Percentiles rank a stretch among this genome's conserved stretches.
phyloP scores from a whole-genome alignment of 2,797 vertebrate genomes.

The Manis crassicaudata region DNA sequence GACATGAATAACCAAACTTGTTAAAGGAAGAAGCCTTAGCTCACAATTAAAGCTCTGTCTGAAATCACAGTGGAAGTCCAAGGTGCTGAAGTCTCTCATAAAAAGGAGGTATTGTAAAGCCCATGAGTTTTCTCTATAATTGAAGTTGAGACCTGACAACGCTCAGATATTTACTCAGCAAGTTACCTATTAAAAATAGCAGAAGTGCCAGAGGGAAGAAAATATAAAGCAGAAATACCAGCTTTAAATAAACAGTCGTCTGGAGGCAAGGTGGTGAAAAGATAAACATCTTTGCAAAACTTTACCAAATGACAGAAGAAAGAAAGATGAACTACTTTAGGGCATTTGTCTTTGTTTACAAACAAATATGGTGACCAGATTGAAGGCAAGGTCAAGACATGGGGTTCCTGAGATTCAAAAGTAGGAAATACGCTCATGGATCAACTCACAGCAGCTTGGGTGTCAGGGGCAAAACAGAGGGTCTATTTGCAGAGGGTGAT shows the following conservation, averaged over 20 bases:
- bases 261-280: not conserved
- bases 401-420: not conserved
- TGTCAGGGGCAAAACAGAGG: not conserved
- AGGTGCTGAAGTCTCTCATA: not conserved
- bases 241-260: not conserved
- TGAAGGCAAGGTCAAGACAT: not conserved
- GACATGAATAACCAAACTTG: fast-evolving
- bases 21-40: not conserved
- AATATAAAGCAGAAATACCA: not conserved
- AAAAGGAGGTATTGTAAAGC: not conserved
- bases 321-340: not conserved
- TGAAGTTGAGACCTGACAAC: not conserved
- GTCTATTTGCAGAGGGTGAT: not conserved
- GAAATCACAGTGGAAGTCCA: not conserved
- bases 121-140: not conserved
- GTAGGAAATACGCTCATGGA: not conserved
- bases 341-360: not conserved
- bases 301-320: not conserved
- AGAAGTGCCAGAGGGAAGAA: not conserved
- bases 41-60: too few relatives aligned
- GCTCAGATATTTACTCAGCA: not conserved
- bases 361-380: not conserved
- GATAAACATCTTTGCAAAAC: not conserved
- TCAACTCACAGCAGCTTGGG: not conserved
- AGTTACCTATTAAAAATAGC: not conserved